Evolutionary conservation across 2,797 vertebrate species (phyloP), one percentile per base, ranked within the genome.

Genomic region (Sternarchorhynchus goeldii): DNA sequence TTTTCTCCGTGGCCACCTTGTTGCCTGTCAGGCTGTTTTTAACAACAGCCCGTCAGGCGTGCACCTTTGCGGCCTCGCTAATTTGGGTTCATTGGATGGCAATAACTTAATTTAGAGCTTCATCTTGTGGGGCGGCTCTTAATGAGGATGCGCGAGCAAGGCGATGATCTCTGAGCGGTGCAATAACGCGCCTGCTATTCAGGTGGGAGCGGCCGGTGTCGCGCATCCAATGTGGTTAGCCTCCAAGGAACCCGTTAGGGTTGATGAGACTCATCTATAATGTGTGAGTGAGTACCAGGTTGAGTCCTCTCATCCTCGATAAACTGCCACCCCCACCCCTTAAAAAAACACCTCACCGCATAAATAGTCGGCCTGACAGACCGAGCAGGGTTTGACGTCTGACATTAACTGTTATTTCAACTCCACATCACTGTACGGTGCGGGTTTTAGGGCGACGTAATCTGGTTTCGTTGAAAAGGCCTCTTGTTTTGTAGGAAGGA

Each of bases 31-130:
- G 79, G 75, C 81, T 86, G 67, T 76, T 84, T 81, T 81, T 67
- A 78, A 76, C 58, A 34, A 59, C 73, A 82, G 81, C 71, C 73
- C 64, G 72, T 77, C 62, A 75, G 80, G 79, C 56, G 29, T 55
- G 73, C 75, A 77, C 75, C 79, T 84, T 62, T 50, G 87, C 85
- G 88, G 88, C 90, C 90, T 62, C 84, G 87, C 88, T 93, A 92
- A 94, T 93, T 92, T 91, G 89, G 92, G 90, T 92, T 91, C 91
- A 92, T 88, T 92, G 92, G 90, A 91, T 90, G 91, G 92, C 91
- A 92, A 90, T 93, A 93, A 93, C 90, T 94, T 93, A 90, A 93
- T 94, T 91, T 93, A 86, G 85, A 91, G 77, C 89, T 87, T 90
- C 89, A 89, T 90, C 89, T 93, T 91, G 88, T 89, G 73, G 78